Base-by-base conservation (phyloP, 2,113 vertebrate genomes). In the Tonatia bakeri region DNA sequence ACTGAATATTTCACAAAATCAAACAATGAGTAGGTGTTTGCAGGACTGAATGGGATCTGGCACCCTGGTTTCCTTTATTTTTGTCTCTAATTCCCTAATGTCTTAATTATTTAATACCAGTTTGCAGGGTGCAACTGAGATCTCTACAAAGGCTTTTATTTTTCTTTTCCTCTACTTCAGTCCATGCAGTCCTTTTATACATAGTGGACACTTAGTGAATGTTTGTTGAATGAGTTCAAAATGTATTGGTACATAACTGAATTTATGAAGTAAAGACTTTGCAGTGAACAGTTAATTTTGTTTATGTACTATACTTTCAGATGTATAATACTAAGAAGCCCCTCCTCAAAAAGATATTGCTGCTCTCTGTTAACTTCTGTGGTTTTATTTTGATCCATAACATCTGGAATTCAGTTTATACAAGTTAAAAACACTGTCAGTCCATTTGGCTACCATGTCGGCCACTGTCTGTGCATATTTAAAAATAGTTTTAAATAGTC, bases 191-290 rank as follows among this genome's bases (percentile, higher is more conserved):
- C 13, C 43, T 90, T 40, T 94, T 72, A 54, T 28, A 73, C 67
- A 40, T 43, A 50, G 56, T 72, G n/a, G 54, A 31, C 26, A 79
- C 9, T 92, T n/a, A 20, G 33, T 93, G 64, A 97, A 91, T 95
- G 90, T 83, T 94, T 93, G 54, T 96, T 93, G 79, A 96, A 28
- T 73, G 93, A 80, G 28, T 95, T 36, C 36, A 67, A 15, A 43
- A 80, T 77, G 16, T 92, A 85, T 82, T 95, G 47, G 40, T 93
- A 12, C 22, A 59, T 38, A 72, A 75, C 16, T 93, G 20, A 95
- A 82, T 97, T 92, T 94, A 52, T 69, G 40, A 82, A 96, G 73
- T 95, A 89, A 86, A 88, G 40, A 84, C 31, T 94, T 96, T 56
- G 33, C 20, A 79, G 43, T 77, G 67, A 91, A 81, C 1, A 61